These are phyloP conservation scores for Drosophila ficusphila DNA, from an alignment of 1,140 invertebrate genomes.

Conservation along the genomic window DNA sequence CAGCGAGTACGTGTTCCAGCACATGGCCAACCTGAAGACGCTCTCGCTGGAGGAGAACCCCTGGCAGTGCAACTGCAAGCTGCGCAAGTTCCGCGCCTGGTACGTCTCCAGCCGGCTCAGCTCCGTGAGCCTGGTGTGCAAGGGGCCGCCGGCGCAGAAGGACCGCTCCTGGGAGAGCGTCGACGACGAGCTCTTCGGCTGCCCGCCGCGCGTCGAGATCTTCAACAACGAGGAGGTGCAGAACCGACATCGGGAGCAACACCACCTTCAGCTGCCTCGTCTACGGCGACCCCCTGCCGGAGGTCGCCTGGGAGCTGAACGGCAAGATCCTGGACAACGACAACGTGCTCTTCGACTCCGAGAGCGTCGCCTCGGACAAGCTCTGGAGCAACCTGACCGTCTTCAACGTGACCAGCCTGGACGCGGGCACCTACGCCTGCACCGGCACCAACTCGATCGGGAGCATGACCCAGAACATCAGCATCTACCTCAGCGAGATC, in stretches of 20 bases:
- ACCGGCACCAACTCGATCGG: constrained; percentile 91
- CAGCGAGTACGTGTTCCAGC: constrained; percentile 87
- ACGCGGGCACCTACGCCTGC: constrained; percentile 93
- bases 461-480: constrained; percentile 88
- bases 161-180: constrained; percentile 89
- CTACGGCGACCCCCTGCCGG: constrained; percentile 92
- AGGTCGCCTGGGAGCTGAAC: constrained; percentile 93
- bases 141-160: constrained; percentile 86
- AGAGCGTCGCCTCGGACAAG: constrained; percentile 78
- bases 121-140: constrained; percentile 88
- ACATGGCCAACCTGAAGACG: constrained; percentile 89
- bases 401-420: constrained; percentile 89
- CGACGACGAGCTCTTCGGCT: constrained; percentile 89
- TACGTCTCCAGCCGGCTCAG: constrained; percentile 89
- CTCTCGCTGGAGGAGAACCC: constrained; percentile 93
- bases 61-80: constrained; percentile 94
- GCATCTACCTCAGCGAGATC: constrained; percentile 89
- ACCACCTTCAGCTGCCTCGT: constrained; percentile 92
- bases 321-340: constrained; percentile 86
- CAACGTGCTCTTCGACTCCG: constrained; percentile 82
- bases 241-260: constrained; percentile 89
- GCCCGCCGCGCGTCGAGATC: constrained; percentile 87
- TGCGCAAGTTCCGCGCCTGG: constrained; percentile 93
- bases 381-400: constrained; percentile 90
- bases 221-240: constrained; percentile 86